Evolutionary conservation across 1,140 invertebrate genomes (phyloP).

Genomic region (Paramacrobiotus metropolitanus): DNA sequence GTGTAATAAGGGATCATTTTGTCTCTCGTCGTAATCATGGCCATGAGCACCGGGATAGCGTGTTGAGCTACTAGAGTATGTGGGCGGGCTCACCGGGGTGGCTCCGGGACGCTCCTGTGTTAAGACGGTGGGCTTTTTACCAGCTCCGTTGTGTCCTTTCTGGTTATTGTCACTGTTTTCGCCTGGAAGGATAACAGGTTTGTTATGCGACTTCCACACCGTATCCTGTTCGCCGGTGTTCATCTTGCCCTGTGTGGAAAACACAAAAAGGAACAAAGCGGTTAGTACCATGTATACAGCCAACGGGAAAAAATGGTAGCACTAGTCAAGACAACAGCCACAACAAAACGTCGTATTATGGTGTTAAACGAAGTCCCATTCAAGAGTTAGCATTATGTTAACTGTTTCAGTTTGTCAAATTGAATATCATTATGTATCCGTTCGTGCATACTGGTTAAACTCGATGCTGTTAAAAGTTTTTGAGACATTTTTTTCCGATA

Average conservation of each 20-base stretch:
- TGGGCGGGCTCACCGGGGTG: background rate
- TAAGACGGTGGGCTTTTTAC: background rate
- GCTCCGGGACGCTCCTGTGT: background rate
- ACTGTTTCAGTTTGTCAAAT: too few species aligned
- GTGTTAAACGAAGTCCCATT: too few species aligned
- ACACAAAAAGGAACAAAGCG: background rate
- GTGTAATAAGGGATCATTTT: background rate
- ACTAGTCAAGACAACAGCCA: too few species aligned
- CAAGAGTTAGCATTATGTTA: too few species aligned
- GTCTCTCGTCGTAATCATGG: background rate
- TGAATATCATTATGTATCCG: too few species aligned
- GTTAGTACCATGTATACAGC: conserved; percentile 4
- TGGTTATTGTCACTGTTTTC: background rate
- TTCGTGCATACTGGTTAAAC: too few species aligned
- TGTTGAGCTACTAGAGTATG: background rate
- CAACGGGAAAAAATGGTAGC: too few species aligned
- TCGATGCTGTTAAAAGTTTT: too few species aligned
- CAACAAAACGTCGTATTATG: too few species aligned
- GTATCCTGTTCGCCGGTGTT: background rate
- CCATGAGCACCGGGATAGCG: background rate
- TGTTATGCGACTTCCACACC: background rate
- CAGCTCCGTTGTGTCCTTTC: conserved; percentile 3
- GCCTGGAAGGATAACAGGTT: background rate
- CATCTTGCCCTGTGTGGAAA: conserved; percentile 2
- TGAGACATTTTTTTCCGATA: too few species aligned